These are phyloP conservation scores for Zaprionus gabonicus DNA, from an alignment of 1,140 invertebrate species.

Conservation along the genomic window DNA sequence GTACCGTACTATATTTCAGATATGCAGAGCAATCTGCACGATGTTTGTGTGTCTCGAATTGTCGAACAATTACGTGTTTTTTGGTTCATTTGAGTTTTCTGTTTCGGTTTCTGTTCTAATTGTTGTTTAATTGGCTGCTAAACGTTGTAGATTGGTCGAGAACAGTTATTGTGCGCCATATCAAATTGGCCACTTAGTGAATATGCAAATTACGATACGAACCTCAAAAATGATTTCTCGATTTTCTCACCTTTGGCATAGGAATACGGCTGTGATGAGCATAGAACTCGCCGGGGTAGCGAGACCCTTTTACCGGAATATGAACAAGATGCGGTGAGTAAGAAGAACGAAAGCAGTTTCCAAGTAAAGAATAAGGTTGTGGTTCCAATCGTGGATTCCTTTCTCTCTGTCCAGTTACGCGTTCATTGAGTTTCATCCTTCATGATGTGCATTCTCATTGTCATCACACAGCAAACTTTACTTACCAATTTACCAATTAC, in stretches of 20 bases:
- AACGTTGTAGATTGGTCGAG: slow-evolving; percentile 56
- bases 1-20: neutral
- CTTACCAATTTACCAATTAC: neutral
- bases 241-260: slow-evolving; percentile 74
- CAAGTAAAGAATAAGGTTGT: neutral
- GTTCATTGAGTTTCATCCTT: slow-evolving; percentile 1
- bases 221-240: slow-evolving; percentile 46
- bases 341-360: slow-evolving; percentile 17
- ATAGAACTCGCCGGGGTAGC: slow-evolving; percentile 87
- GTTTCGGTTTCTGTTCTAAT: neutral
- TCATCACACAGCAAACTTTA: slow-evolving; percentile 26
- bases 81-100: slow-evolving; percentile 47
- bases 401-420: neutral
- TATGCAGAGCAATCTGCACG: slow-evolving; percentile 21
- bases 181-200: slow-evolving; percentile 28
- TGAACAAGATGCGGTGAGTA: slow-evolving; percentile 89
- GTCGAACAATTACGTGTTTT: slow-evolving; percentile 22
- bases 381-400: neutral
- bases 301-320: slow-evolving; percentile 89
- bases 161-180: neutral
- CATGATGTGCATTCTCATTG: slow-evolving; percentile 36
- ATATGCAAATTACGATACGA: slow-evolving; percentile 30
- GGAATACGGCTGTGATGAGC: slow-evolving; percentile 87
- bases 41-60: slow-evolving; percentile 37
- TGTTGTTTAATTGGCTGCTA: slow-evolving; percentile 71